Evolutionary conservation across 2,888 invertebrate species (phyloP).

Genomic region (Apocheima hispidaria): DNA sequence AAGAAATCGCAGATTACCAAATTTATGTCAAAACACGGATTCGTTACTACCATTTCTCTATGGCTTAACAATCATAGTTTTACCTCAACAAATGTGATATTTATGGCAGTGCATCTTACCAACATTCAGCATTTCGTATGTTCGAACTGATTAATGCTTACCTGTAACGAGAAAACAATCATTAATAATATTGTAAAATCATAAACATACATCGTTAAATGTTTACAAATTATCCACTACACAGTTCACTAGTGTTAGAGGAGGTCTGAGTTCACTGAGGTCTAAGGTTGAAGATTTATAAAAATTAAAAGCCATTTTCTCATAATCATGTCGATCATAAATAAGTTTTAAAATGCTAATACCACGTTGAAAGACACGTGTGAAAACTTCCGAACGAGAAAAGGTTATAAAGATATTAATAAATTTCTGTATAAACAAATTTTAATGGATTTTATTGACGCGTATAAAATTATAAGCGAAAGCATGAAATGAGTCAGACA

Average conservation of each 20-base stretch:
- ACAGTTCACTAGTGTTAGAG: constrained; percentile 15
- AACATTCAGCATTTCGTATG: neutral
- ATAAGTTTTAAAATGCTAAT: constrained; percentile 34
- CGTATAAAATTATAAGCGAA: constrained; percentile 22
- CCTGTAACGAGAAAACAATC: constrained; percentile 59
- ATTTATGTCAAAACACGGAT: neutral
- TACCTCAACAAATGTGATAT: neutral
- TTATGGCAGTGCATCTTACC: constrained; percentile 9
- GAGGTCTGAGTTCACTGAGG: constrained; percentile 14
- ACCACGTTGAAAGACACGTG: constrained; percentile 30
- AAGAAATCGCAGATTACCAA: neutral
- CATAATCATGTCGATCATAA: constrained; percentile 24
- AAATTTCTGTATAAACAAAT: constrained; percentile 24
- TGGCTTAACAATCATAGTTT: neutral
- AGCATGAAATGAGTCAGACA: constrained; percentile 5
- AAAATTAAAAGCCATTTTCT: constrained; percentile 25
- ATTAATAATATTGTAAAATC: constrained; percentile 34
- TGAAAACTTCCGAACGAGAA: constrained; percentile 25
- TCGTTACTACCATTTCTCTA: too few species aligned
- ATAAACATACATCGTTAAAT: constrained; percentile 16
- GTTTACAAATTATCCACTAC: constrained; percentile 29
- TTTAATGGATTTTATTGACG: constrained; percentile 42
- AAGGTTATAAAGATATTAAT: constrained; percentile 33
- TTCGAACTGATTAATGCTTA: constrained; percentile 48
- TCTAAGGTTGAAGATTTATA: constrained; percentile 37